Evolutionary conservation across 2,888 invertebrate genomes (phyloP).

Genomic region (Drosophila putrida): DNA sequence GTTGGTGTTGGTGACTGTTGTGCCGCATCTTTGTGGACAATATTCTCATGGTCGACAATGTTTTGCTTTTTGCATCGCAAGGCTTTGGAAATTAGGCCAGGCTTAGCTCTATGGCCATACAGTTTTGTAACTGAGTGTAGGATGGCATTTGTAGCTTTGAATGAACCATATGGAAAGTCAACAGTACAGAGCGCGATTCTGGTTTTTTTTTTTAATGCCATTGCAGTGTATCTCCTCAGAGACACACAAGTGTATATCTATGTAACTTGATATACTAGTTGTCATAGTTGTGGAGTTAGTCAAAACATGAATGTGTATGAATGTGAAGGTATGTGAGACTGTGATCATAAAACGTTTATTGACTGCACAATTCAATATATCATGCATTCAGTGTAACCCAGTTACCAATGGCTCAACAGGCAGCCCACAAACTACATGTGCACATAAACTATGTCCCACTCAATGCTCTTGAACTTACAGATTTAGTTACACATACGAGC

Average conservation of each 20-base stretch:
- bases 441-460: conserved; percentile 54
- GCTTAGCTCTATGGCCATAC: conserved; percentile 58
- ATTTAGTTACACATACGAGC: conserved; percentile 67
- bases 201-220: background rate
- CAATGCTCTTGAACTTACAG: conserved; percentile 49
- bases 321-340: conserved; percentile 62
- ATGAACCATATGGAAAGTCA: conserved; percentile 19
- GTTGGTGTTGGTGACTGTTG: conserved; percentile 18
- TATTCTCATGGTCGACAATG: conserved; percentile 27
- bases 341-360: conserved; percentile 78
- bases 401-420: conserved; percentile 39
- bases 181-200: conserved; percentile 26
- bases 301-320: conserved; percentile 30
- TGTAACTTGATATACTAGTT: conserved; percentile 21
- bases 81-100: conserved; percentile 66
- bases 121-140: conserved; percentile 39
- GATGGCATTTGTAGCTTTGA: conserved; percentile 41
- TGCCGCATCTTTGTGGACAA: conserved; percentile 52
- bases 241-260: background rate
- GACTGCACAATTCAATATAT: conserved; percentile 82
- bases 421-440: conserved; percentile 29
- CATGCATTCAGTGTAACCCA: conserved; percentile 64
- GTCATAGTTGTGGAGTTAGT: conserved; percentile 23
- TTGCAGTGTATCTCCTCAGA: background rate
- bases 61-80: conserved; percentile 46